Percentiles rank a stretch among this genome's conserved stretches.
Conservation (phyloP, 1,140 invertebrate genomes). For the Bombyx mori region DNA sequence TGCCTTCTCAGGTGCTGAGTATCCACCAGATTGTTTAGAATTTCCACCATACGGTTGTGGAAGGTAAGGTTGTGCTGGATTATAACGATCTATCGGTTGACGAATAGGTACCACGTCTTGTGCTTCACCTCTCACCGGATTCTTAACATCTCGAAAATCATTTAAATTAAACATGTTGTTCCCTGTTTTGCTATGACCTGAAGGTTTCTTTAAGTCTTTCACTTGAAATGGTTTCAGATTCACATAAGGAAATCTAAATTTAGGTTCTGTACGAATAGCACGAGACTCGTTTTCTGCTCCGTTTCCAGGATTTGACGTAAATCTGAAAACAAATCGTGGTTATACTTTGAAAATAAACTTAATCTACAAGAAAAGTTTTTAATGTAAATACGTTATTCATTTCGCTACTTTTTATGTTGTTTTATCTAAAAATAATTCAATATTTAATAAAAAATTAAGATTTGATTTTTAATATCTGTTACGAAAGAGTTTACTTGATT, state of each 20-base stretch:
- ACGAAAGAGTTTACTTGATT: too few species aligned
- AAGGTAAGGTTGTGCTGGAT: conserved; percentile 66
- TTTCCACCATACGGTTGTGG: conserved; percentile 42
- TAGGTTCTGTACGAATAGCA: conserved; percentile 55
- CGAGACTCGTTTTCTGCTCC: conserved; percentile 63
- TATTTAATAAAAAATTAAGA: too few species aligned
- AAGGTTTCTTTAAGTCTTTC: conserved; percentile 36
- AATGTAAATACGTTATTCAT: neutral
- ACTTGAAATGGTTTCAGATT: conserved; percentile 59
- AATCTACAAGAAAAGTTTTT: neutral
- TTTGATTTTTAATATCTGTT: too few species aligned
- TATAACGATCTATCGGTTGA: conserved; percentile 55
- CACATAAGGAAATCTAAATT: conserved; percentile 55
- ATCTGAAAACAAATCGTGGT: conserved; percentile 27
- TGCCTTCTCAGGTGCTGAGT: conserved; percentile 9
- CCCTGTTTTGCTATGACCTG: conserved; percentile 34
- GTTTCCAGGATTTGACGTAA: conserved; percentile 45
- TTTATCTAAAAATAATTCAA: too few species aligned
- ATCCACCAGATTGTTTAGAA: conserved; percentile 40
- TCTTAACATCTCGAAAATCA: conserved; percentile 47
- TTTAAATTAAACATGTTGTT: conserved; percentile 50
- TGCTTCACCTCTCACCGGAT: conserved; percentile 57
- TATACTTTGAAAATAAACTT: too few species aligned
- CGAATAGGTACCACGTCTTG: conserved; percentile 41
- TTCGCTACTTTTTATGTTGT: too few species aligned